Conservation (phyloP, 2,888 invertebrate genomes). For the Pimpla rufipes region DNA sequence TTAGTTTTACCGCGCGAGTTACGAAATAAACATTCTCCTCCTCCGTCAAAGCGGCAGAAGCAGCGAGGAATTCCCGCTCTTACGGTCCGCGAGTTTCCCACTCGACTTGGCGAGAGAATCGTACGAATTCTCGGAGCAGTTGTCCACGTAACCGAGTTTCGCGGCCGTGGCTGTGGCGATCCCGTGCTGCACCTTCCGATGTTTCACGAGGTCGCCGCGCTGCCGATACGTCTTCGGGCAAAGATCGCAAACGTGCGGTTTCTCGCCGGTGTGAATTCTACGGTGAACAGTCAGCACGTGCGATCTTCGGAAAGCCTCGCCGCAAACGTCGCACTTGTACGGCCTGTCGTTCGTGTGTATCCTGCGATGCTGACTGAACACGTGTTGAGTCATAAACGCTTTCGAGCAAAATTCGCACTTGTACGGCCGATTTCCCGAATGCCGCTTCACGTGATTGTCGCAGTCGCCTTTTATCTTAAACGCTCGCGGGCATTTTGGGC, state of each 20-base stretch:
- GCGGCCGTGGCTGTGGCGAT: background rate
- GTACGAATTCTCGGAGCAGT: background rate
- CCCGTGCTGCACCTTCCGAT: slow-evolving; percentile 65
- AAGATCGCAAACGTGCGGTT: slow-evolving; percentile 68
- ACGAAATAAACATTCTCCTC: background rate
- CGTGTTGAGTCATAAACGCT: slow-evolving; percentile 71
- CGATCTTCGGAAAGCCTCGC: slow-evolving; percentile 66
- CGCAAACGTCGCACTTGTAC: slow-evolving; percentile 69
- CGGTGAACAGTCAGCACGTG: slow-evolving; percentile 70
- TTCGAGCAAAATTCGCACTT: slow-evolving; percentile 70
- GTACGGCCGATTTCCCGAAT: slow-evolving; percentile 69
- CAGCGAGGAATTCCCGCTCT: background rate
- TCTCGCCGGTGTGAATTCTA: slow-evolving; percentile 70
- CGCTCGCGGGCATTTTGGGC: slow-evolving; percentile 66
- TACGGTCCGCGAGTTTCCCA: background rate
- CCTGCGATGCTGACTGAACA: slow-evolving; percentile 71
- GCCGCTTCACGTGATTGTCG: slow-evolving; percentile 69
- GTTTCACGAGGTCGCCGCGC: slow-evolving; percentile 69
- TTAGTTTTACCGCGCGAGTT: background rate
- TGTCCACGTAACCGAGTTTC: background rate
- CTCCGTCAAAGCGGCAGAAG: slow-evolving; percentile 35
- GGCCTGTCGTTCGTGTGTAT: slow-evolving; percentile 72
- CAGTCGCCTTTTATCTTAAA: slow-evolving; percentile 71
- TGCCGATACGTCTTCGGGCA: slow-evolving; percentile 69
- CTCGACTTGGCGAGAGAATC: slow-evolving; percentile 1